Evolutionary conservation across 2,888 invertebrate species (phyloP), one percentile per base, ranked within the genome.

Genomic region (Drosophila cognata): DNA sequence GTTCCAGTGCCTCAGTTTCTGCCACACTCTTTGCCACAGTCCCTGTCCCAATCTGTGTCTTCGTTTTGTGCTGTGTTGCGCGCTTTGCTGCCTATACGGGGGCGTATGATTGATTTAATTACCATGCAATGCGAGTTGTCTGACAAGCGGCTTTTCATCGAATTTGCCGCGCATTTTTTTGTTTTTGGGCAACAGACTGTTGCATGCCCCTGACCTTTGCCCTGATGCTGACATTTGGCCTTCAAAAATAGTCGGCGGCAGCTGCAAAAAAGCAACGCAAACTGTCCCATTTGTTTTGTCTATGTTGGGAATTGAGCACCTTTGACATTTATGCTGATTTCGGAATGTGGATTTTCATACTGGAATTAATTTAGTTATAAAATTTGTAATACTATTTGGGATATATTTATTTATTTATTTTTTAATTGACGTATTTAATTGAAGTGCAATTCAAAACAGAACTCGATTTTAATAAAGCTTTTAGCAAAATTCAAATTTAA

Each of bases 101-200:
- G 73, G 74, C 88, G 90, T 82, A 77, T 87, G 87, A 87, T 87
- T 87, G 87, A 87, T 87, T 89, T 87, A 87, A 87, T 89, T 87
- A 85, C 72, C 69, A 71, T 81, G 66, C 82, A 80, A 59, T 62
- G 66, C 77, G 71, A 75, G 66, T 83, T 88, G 64, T 64, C 75
- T 66, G 57, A 61, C 64, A 63, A 48, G 13, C 50, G 4, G 8
- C 13, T 31, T 28, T 7, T 36, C 31, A n/a, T 53, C 61, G 55
- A 57, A 53, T 36, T 35, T 21, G 41, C 21, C 5, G 35, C 31
- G 28, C 2, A 50, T 50, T 68, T 57, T 21, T 25, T 36, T 46
- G 18, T 8, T 18, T 46, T 46, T 25, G 16, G 43, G 36, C 29
- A 11, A 16, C 33, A 51, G 50, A 51, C 53, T 53, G 41, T 31